phyloP scores from a whole-genome alignment of 1,140 invertebrate genomes.

The Tetragnatha versicolor region DNA sequence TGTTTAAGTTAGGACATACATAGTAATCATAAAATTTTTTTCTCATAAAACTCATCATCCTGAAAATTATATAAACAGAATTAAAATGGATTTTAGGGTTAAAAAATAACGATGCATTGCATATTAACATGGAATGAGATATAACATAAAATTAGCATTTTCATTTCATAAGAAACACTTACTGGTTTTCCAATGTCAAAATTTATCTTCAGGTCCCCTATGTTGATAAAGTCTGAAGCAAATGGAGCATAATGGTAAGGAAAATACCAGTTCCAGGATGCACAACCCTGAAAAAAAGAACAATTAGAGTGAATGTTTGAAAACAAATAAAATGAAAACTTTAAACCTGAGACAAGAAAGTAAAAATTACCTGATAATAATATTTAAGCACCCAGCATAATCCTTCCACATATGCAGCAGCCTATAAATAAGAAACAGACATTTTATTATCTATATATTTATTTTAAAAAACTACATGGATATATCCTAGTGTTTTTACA shows the following conservation, averaged over 20 bases:
- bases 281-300: slow-evolving; percentile 78
- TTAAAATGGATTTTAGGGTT: too few relatives aligned
- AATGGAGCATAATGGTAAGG: slow-evolving; percentile 99
- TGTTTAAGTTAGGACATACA: too few relatives aligned
- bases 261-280: slow-evolving; percentile 99
- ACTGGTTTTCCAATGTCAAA: slow-evolving; percentile 77
- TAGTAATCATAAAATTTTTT: too few relatives aligned
- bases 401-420: slow-evolving; percentile 91
- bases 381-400: slow-evolving; percentile 98
- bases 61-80: too few relatives aligned
- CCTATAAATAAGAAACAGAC: slow-evolving; percentile 62
- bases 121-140: too few relatives aligned
- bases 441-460: too few relatives aligned
- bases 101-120: too few relatives aligned
- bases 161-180: slow-evolving; percentile 16
- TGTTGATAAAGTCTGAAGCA: slow-evolving; percentile 97
- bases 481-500: too few relatives aligned
- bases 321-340: slow-evolving; percentile 16
- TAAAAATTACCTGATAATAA: slow-evolving; percentile 84
- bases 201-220: slow-evolving; percentile 80
- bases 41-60: too few relatives aligned
- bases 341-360: slow-evolving; percentile 1
- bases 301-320: neutral
- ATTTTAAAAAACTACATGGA: too few relatives aligned
- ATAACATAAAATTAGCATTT: too few relatives aligned